Base-by-base conservation (phyloP, 2,888 invertebrate species). In the Brenthis hecate region DNA sequence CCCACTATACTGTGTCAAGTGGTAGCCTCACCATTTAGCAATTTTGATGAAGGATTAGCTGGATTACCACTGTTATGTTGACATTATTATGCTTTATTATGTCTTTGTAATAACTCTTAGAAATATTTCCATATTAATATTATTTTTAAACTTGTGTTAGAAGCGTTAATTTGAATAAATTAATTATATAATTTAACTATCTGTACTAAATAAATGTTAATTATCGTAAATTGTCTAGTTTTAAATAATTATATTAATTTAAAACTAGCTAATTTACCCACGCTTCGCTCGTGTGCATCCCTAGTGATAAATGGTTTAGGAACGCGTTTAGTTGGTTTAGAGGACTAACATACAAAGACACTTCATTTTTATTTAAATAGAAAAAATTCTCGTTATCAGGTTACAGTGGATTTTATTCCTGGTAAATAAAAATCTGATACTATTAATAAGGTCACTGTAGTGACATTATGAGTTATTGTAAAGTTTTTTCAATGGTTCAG, bases 21-120 rank as follows among this genome's bases (percentile, higher is more conserved):
- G 80, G 82, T 77, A 80, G 75, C 76, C 74, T 63, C 73, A 76
- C 80, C 83, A 79, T 85, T 85, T 78, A 83, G 78, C 85, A 84
- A 85, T 85, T 85, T 83, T 82, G 87, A 86, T 86, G 77, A 77
- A 78, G 74, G 84, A 85, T 83, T 77, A 75, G 53, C 65, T 61
- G 19, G 55, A 62, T 67, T 61, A 61, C 48, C 23, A 14, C 51
- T 36, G 28, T 62, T 56, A 67, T 56, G 51, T 50, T 11, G n/a
- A 19, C 61, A 6, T 61, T 56, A 67, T 67, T 56, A 66, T 8
- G 16, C 28, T 53, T 62, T 53, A 53, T 62, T 13, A 53, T 62
- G 43, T 51, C 13, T 51, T 16, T 32, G 51, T 4, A 54, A 5
- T 58, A 14, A 23, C 58, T 58, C 5, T n/a, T n/a, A 58, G 47